These are phyloP conservation scores for Noctua janthe DNA, from an alignment of 2,888 invertebrate genomes.

Conservation along the genomic window DNA sequence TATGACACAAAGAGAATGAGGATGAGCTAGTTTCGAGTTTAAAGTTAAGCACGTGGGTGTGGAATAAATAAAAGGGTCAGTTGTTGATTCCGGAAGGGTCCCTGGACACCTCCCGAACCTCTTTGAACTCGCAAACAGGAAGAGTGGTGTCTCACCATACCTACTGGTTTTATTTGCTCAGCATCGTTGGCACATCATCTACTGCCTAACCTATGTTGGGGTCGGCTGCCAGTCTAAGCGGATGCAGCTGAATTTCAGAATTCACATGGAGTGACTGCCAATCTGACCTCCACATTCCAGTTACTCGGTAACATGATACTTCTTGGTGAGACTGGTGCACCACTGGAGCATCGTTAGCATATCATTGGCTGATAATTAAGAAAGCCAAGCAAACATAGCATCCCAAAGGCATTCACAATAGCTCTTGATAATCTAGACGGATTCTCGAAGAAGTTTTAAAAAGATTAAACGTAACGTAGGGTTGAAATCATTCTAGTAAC, in stretches of 20 bases:
- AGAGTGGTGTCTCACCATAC: background rate
- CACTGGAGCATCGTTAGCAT: no score
- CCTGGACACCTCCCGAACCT: background rate
- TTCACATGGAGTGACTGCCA: background rate
- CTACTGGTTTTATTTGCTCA: background rate
- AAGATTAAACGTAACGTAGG: background rate
- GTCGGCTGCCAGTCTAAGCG: background rate
- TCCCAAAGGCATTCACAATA: background rate
- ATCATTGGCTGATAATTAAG: background rate
- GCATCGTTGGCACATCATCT: background rate
- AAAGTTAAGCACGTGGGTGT: conserved; percentile 6
- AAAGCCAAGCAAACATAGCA: background rate
- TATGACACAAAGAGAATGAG: conserved; percentile 17
- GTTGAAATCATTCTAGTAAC: background rate
- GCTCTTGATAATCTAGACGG: background rate
- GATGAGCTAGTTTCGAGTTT: background rate
- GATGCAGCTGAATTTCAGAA: background rate
- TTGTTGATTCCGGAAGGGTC: conserved; percentile 4
- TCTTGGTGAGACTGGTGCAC: background rate
- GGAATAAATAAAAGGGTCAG: conserved; percentile 28
- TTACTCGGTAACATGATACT: background rate
- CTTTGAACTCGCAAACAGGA: conserved; percentile 12
- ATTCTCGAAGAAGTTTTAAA: background rate
- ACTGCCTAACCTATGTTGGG: background rate
- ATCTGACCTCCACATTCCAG: background rate